Conservation (phyloP, 2,888 invertebrate genomes). For the Auanema freiburgensis region DNA sequence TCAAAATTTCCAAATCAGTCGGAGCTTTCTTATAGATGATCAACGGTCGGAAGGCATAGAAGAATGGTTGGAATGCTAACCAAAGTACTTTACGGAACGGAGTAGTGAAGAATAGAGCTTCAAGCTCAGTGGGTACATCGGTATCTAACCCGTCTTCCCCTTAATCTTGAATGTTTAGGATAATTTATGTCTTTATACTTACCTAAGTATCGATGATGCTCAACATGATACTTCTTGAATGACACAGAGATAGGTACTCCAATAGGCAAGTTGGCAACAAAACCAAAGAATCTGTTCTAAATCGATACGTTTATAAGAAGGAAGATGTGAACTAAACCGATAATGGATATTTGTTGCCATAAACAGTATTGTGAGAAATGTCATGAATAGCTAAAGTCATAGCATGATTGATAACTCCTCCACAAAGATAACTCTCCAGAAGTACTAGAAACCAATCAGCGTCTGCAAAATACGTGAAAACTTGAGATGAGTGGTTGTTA, state of each 20-base stretch:
- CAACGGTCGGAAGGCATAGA: conserved; percentile 89
- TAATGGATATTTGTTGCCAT: conserved; percentile 74
- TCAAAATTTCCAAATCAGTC: conserved; percentile 78
- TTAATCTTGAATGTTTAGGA: conserved; percentile 46
- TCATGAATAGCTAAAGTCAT: conserved; percentile 94
- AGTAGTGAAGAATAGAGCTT: conserved; percentile 87
- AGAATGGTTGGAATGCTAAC: conserved; percentile 89
- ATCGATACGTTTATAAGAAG: not conserved
- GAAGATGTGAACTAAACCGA: conserved; percentile 19
- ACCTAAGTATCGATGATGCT: conserved; percentile 78
- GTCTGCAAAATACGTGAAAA: conserved; percentile 29
- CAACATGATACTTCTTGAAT: conserved; percentile 91
- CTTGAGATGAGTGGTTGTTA: not conserved
- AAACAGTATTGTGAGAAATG: conserved; percentile 92
- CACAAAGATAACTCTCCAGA: conserved; percentile 85
- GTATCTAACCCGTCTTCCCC: conserved; percentile 92
- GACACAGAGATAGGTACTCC: conserved; percentile 91
- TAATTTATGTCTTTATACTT: not conserved
- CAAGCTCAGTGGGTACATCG: conserved; percentile 88
- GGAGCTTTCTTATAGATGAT: conserved; percentile 68
- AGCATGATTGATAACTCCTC: conserved; percentile 92
- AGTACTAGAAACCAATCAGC: conserved; percentile 80
- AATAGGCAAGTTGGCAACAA: conserved; percentile 92
- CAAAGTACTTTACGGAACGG: conserved; percentile 88
- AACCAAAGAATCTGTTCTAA: conserved; percentile 82